Evolutionary conservation across 2,888 invertebrate genomes (phyloP).

Genomic region (Philaethria dido): DNA sequence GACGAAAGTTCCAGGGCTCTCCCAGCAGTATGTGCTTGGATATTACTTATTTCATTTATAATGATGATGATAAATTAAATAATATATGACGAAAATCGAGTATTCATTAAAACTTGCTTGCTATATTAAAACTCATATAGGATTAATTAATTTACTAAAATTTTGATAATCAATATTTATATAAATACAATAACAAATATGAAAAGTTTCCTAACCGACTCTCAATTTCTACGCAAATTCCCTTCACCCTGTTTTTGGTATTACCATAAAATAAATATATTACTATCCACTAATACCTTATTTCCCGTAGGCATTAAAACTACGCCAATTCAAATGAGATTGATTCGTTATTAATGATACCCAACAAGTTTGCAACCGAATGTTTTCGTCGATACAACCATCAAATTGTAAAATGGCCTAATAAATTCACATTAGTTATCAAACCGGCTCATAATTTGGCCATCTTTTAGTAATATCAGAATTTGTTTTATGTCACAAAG

Average conservation of each 20-base stretch:
- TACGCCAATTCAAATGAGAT: constrained; percentile 52
- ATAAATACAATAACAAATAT: neutral
- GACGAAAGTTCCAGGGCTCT: no score
- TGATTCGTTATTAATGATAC: constrained; percentile 77
- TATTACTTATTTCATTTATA: no score
- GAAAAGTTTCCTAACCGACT: neutral
- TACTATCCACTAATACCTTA: constrained; percentile 50
- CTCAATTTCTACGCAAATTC: neutral
- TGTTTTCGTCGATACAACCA: constrained; percentile 65
- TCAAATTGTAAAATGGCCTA: constrained; percentile 59
- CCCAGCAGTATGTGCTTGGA: no score
- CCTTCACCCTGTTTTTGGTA: constrained; percentile 47
- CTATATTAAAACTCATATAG: no score
- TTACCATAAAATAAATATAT: constrained; percentile 65
- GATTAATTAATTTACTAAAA: no score
- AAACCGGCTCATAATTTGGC: constrained; percentile 63
- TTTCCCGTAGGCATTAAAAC: constrained; percentile 58
- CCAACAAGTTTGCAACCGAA: constrained; percentile 64
- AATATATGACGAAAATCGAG: no score
- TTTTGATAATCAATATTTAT: neutral
- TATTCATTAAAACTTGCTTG: no score
- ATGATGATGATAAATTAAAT: no score
- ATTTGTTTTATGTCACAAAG: constrained; percentile 63
- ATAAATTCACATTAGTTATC: constrained; percentile 71
- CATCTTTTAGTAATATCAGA: constrained; percentile 54